Percentiles rank a stretch among this genome's conserved stretches.
Evolutionary conservation across 2,797 vertebrate species (phyloP).

Genomic region (Coregonus sp.): DNA sequence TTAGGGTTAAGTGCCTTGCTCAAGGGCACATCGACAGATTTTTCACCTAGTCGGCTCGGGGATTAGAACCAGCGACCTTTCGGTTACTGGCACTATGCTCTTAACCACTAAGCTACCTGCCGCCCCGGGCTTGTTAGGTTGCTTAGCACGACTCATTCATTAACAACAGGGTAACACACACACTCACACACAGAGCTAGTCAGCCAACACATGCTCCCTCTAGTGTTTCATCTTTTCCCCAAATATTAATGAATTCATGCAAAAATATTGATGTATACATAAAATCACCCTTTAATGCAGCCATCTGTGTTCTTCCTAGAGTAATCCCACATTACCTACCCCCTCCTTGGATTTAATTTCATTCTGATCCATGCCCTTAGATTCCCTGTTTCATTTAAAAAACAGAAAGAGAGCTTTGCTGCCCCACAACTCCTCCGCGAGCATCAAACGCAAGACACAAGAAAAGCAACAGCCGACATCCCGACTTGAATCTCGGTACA

Average conservation of each 20-base stretch:
- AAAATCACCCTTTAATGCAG: neutral
- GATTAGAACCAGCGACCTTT: too few relatives aligned
- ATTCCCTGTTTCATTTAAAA: neutral
- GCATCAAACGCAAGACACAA: neutral
- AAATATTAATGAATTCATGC: neutral
- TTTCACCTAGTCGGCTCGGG: too few relatives aligned
- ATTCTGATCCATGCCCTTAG: neutral
- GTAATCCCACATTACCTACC: neutral
- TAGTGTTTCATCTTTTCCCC: neutral
- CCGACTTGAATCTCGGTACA: neutral
- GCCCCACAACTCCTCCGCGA: neutral
- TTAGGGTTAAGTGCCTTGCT: too few relatives aligned
- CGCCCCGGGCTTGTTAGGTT: neutral
- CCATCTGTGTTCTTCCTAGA: conserved; percentile 1
- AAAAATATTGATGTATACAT: neutral
- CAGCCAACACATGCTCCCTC: neutral
- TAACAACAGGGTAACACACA: neutral
- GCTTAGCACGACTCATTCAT: neutral
- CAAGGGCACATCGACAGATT: too few relatives aligned
- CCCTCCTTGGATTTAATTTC: neutral
- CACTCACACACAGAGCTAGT: neutral
- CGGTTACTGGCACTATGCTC: too few relatives aligned
- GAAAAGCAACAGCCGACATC: conserved; percentile 8
- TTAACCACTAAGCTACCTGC: too few relatives aligned
- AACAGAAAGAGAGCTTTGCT: neutral